Base-by-base conservation (phyloP, 92 coral and sea anemone species). In the Paragorgia papillata region DNA sequence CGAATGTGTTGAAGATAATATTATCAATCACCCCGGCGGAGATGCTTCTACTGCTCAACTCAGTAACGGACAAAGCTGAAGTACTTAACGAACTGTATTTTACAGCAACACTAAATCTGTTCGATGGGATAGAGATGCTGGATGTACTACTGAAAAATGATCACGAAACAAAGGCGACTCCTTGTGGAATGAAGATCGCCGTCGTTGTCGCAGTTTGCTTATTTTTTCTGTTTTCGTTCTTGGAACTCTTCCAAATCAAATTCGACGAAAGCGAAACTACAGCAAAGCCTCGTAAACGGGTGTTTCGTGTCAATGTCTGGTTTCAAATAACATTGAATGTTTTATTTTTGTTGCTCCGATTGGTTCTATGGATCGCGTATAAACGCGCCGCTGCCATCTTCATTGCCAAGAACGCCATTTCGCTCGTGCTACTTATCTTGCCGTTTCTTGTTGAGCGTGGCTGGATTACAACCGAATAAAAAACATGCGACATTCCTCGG, bases 11-110 rank as follows among this genome's bases (percentile, higher is more conserved):
- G 54, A 85, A 79, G 61, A 77, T 64, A 29, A 85, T 87, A 2
- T 66, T 89, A 13, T 91, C 90, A 28, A 48, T 80, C 18, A 46
- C 90, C 1, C 97, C 97, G 14, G 80, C 31, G 1, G 70, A 81
- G 0, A 81, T 85, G 40, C 63, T 88, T 39, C 66, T 88, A 29
- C 79, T 91, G 0, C 75, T 88, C 30, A 78, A 56, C 64, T 85
- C 87, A 1, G 48, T 30, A 4, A 4, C 70, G 26, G 37, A 20
- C 18, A 40, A 63, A 63, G 50, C 30, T 25, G 48, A 39, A 10
- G 50, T 26, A 17, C 13, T 63, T 17, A 39, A 13, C 4, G 70
- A 34, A 30, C 43, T 30, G 46, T 63, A 63, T 37, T 63, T 63
- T 24, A 63, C 46, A 33, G 70, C 50, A n/a, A 63, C 70, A 0